These are phyloP conservation scores for Onthophagus sagittarius DNA, from an alignment of 2,888 invertebrate species.

Conservation along the genomic window DNA sequence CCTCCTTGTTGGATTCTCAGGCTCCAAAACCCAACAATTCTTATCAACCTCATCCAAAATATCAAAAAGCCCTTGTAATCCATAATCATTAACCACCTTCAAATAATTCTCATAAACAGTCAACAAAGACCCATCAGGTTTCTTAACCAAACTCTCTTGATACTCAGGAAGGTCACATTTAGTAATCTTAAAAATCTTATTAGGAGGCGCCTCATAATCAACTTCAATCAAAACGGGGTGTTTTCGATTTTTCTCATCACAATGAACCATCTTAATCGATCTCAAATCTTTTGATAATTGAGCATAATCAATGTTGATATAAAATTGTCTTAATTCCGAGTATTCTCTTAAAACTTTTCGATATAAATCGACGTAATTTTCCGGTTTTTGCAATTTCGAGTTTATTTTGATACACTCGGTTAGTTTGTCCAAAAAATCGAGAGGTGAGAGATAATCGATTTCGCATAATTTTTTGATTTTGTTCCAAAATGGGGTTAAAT, in stretches of 20 bases:
- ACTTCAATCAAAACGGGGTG: slow-evolving; percentile 26
- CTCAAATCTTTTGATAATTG: slow-evolving; percentile 27
- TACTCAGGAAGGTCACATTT: slow-evolving; percentile 36
- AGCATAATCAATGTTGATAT: slow-evolving; percentile 27
- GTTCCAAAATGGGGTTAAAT: slow-evolving; percentile 21
- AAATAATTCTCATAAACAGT: slow-evolving; percentile 39
- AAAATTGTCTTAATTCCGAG: slow-evolving; percentile 30
- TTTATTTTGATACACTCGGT: slow-evolving; percentile 27
- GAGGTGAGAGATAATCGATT: slow-evolving; percentile 16
- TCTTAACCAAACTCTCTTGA: slow-evolving; percentile 19
- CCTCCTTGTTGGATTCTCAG: slow-evolving; percentile 40
- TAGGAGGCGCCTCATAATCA: slow-evolving; percentile 27
- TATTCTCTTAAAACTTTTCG: slow-evolving; percentile 28
- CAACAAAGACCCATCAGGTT: slow-evolving; percentile 34
- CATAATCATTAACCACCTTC: slow-evolving; percentile 31
- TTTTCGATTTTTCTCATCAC: slow-evolving; percentile 25
- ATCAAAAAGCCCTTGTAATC: slow-evolving; percentile 45
- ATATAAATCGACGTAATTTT: slow-evolving; percentile 10
- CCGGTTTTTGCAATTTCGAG: background rate
- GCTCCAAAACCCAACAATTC: slow-evolving; percentile 47
- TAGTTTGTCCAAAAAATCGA: slow-evolving; percentile 32
- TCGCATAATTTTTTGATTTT: slow-evolving; percentile 18
- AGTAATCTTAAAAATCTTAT: slow-evolving; percentile 35
- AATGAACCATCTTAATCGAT: slow-evolving; percentile 23
- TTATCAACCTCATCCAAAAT: slow-evolving; percentile 46